Evolutionary conservation across 2,888 invertebrate species (phyloP), one percentile per base, ranked within the genome.

Genomic region (Lamellibrachia columna): DNA sequence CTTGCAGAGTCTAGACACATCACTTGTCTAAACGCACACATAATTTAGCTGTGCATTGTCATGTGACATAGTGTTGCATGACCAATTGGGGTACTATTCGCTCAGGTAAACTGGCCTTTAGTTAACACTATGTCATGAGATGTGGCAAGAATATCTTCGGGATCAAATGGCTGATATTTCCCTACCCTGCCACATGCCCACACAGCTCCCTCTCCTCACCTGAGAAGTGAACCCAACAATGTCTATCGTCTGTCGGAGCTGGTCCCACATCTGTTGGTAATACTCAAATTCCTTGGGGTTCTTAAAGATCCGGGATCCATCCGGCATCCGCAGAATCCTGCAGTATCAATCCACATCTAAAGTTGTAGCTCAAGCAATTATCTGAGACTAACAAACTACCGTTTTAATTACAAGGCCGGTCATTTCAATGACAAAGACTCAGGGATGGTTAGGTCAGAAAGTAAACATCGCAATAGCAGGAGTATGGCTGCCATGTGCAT

Each of bases 171-270:
- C 75, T 6, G 22, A 75, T 22, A 75, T 22, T 58, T 75, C 75
- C 75, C 75, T 22, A 22, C 75, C 15, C 15, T 2, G 6, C 4
- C 75, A 11, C 75, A 75, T 15, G 22, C 75, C 75, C 75, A 75
- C 22, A 75, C 15, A 75, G 22, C 22, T 75, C 22, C 75, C 75
- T 75, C 22, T 15, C 75, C 90, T 91, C 90, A 95, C 95, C 93
- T 94, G 93, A 7, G 93, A 93, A 1, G 90, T 58, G 93, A 95
- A 95, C n/a, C 95, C 95, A 1, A 94, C 94, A 55, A 91, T 60
- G 53, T 92, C 92, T 94, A 95, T 94, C 90, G 94, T 93, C 8
- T 93, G 91, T n/a, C 93, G 92, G 11, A 95, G 94, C n/a, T 93
- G 40, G 2, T 91, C 92, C 93, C 94, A 94, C 93, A 93, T 93